These are phyloP conservation scores for Dendrolimus punctatus DNA, from an alignment of 1,140 invertebrate species.

Conservation along the genomic window DNA sequence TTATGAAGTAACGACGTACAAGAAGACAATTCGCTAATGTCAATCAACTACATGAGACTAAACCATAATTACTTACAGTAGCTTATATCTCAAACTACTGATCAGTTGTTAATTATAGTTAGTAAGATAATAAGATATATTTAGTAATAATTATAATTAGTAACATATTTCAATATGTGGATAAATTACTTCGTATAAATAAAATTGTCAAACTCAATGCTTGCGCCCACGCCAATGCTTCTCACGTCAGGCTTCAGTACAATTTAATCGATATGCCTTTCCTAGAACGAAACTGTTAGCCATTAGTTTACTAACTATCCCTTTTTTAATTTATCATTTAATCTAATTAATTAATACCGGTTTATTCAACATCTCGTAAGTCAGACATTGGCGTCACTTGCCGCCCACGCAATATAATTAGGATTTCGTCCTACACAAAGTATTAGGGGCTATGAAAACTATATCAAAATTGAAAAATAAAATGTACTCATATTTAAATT, in stretches of 20 bases:
- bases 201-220: constrained; percentile 8
- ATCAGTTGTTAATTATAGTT: too few species aligned
- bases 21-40: too few species aligned
- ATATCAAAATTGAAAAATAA: too few species aligned
- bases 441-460: too few species aligned
- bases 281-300: constrained; percentile 24
- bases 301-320: constrained; percentile 33
- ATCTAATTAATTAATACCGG: constrained; percentile 66
- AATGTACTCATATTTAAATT: too few species aligned
- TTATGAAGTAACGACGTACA: too few species aligned
- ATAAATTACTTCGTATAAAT: constrained; percentile 8
- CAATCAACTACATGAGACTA: too few species aligned
- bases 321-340: constrained; percentile 46
- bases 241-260: constrained; percentile 42
- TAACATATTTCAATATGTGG: constrained; percentile 8
- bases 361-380: constrained; percentile 50
- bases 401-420: not conserved
- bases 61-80: too few species aligned
- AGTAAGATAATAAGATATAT: too few species aligned
- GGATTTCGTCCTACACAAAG: too few species aligned
- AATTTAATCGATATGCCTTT: constrained; percentile 27
- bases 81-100: too few species aligned
- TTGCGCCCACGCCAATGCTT: constrained; percentile 11
- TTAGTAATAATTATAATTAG: too few species aligned
- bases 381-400: constrained; percentile 35